These are phyloP conservation scores for Montipora foliosa DNA, from an alignment of 64 coral and sea anemone genomes.

Conservation along the genomic window DNA sequence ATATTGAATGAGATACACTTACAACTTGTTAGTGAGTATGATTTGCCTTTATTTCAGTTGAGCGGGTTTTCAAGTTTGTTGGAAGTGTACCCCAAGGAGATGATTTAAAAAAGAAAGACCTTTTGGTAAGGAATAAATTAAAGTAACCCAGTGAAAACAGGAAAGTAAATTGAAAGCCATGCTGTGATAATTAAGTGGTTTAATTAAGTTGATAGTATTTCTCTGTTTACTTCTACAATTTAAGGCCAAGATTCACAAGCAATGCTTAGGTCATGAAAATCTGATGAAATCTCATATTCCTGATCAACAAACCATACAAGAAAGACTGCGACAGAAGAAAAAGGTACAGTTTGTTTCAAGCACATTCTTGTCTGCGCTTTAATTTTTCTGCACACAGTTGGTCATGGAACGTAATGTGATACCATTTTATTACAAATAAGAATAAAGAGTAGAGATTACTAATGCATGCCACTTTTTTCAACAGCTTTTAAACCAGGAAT, in stretches of 20 bases:
- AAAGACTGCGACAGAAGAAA: slow-evolving; percentile 23
- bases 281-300: slow-evolving; percentile 35
- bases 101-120: slow-evolving; percentile 53
- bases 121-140: slow-evolving; percentile 24
- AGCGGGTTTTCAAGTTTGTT: slow-evolving; percentile 66
- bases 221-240: neutral
- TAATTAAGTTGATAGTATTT: neutral
- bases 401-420: neutral
- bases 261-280: slow-evolving; percentile 59
- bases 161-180: neutral
- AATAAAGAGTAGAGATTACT: too few relatives aligned
- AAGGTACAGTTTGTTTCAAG: slow-evolving; percentile 18
- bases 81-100: slow-evolving; percentile 59
- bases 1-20: too few relatives aligned
- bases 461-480: neutral
- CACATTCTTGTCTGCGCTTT: neutral
- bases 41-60: slow-evolving; percentile 35
- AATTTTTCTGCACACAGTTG: neutral
- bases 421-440: too few relatives aligned
- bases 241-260: slow-evolving; percentile 58
- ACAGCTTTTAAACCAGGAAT: slow-evolving; percentile 44
- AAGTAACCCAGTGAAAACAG: neutral
- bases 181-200: too few relatives aligned
- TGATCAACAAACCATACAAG: slow-evolving; percentile 22
- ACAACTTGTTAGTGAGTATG: too few relatives aligned